phyloP scores from a whole-genome alignment of 2,797 vertebrate genomes.

The Pelodytes ibericus region DNA sequence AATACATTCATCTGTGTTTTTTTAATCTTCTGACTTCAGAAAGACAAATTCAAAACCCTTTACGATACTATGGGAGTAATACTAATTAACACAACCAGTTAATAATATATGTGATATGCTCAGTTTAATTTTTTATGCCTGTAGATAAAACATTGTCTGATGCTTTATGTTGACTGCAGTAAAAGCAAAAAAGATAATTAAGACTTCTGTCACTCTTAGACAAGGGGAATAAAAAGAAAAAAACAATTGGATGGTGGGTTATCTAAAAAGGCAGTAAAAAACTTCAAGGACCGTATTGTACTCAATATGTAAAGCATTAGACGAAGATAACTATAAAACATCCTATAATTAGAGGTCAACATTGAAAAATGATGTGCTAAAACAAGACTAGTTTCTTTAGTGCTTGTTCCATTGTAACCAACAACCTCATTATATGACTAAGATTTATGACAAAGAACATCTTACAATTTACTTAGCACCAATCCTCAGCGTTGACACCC shows the following conservation, averaged over 20 bases:
- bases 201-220: conserved; percentile 3
- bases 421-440: conserved; percentile 42
- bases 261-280: conserved; percentile 14
- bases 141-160: not conserved
- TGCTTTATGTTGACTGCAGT: conserved; percentile 7
- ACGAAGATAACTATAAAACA: conserved; percentile 15
- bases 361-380: conserved; percentile 30
- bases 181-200: conserved; percentile 23
- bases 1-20: conserved; percentile 25
- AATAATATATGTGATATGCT: conserved; percentile 14
- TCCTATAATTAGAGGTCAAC: conserved; percentile 46
- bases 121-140: conserved; percentile 3
- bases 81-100: conserved; percentile 8
- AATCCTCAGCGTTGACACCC: conserved; percentile 21
- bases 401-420: conserved; percentile 30
- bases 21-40: conserved; percentile 16
- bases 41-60: not conserved
- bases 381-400: conserved; percentile 7
- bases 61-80: not conserved
- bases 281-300: conserved; percentile 19
- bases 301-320: conserved; percentile 16
- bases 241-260: conserved; percentile 10
- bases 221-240: not conserved
- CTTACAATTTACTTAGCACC: conserved; percentile 35
- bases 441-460: conserved; percentile 42